Evolutionary conservation across 1,140 invertebrate species (phyloP).

Genomic region (Drosophila navojoa): DNA sequence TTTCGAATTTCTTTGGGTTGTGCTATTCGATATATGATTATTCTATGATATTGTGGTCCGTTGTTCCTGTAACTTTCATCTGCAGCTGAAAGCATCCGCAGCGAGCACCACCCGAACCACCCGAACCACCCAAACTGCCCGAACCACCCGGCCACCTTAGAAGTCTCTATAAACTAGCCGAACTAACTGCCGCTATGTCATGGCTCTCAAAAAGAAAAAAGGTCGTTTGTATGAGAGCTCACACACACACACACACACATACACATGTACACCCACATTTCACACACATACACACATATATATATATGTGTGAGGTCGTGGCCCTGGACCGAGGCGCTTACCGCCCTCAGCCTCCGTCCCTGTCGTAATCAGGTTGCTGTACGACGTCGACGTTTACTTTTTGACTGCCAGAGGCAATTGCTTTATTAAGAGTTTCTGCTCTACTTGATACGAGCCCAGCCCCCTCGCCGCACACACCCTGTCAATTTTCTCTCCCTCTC

Average conservation of each 20-base stretch:
- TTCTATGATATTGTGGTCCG: conserved; percentile 64
- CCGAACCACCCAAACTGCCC: no score
- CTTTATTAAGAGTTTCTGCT: conserved; percentile 84
- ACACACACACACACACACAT: conserved; percentile 9
- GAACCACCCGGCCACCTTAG: conserved; percentile 13
- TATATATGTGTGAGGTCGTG: conserved; percentile 54
- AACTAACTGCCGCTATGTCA: conserved; percentile 35
- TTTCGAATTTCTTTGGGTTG: conserved; percentile 56
- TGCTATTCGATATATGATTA: conserved; percentile 69
- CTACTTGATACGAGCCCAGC: conserved; percentile 74
- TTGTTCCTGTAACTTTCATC: conserved; percentile 45
- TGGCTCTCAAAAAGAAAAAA: conserved; percentile 39
- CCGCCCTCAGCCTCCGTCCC: not conserved
- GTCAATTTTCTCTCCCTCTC: conserved; percentile 20
- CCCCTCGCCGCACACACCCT: conserved; percentile 39
- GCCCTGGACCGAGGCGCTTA: conserved; percentile 44
- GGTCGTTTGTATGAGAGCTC: conserved; percentile 19
- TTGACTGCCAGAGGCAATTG: conserved; percentile 84
- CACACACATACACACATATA: conserved; percentile 4
- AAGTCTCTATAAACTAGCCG: conserved; percentile 14
- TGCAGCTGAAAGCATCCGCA: conserved; percentile 41
- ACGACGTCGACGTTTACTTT: conserved; percentile 81
- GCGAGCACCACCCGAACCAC: not conserved
- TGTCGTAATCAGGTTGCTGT: conserved; percentile 76
- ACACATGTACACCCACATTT: conserved; percentile 1